Conservation (phyloP, 2,888 invertebrate genomes). For the Drepana falcataria region DNA sequence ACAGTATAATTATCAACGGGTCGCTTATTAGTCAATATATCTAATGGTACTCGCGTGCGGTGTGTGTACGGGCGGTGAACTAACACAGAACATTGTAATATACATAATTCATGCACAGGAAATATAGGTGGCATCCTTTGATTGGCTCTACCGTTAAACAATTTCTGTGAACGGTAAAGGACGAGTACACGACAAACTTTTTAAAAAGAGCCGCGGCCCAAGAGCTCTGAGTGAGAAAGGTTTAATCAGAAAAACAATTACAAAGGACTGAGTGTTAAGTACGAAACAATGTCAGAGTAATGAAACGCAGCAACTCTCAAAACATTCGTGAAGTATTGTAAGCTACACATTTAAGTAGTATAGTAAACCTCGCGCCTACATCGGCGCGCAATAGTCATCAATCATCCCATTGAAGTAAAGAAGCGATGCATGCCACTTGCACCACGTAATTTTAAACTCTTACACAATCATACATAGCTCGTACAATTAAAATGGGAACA, state of each 20-base stretch:
- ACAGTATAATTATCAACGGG: slow-evolving; percentile 25
- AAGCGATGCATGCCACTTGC: slow-evolving; percentile 26
- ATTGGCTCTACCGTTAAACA: slow-evolving; percentile 31
- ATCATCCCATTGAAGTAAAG: slow-evolving; percentile 35
- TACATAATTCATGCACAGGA: slow-evolving; percentile 12
- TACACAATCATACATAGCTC: slow-evolving; percentile 30
- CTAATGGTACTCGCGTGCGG: slow-evolving; percentile 31
- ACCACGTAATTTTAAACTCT: slow-evolving; percentile 32
- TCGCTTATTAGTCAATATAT: slow-evolving; percentile 51
- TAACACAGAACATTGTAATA: slow-evolving; percentile 19
- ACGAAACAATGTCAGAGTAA: not conserved
- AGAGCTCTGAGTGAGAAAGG: not conserved
- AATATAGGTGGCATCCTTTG: slow-evolving; percentile 30
- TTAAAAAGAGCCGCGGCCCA: not conserved
- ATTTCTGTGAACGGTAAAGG: not conserved
- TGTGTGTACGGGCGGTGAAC: slow-evolving; percentile 19
- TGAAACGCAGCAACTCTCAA: not conserved
- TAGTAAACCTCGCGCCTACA: not conserved
- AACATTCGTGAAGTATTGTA: not conserved
- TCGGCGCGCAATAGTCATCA: slow-evolving; percentile 20
- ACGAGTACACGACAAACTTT: not conserved
- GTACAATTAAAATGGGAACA: slow-evolving; percentile 26
- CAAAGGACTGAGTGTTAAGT: too few species aligned
- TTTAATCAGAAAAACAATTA: too few species aligned
- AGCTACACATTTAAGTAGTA: not conserved